Conservation (phyloP, 2,888 invertebrate genomes). For the Abrostola tripartita region DNA sequence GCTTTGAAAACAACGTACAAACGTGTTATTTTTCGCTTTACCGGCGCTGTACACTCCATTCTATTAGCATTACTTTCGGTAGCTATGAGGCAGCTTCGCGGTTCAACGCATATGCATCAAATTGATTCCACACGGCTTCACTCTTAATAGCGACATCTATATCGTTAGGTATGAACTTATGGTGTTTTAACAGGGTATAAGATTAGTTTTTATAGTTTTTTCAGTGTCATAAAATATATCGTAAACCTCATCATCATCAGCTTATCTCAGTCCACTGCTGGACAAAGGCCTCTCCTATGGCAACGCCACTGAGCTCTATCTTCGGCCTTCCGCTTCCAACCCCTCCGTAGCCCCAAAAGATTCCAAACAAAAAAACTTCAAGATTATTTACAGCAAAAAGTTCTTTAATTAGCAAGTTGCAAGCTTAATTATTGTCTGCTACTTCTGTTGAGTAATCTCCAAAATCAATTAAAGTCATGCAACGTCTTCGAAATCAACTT, state of each 20-base stretch:
- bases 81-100: neutral
- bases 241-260: no score
- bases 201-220: no score
- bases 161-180: neutral
- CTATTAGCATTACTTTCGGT: neutral
- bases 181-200: neutral
- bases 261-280: no score
- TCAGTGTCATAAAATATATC: no score
- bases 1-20: no score
- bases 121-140: constrained; percentile 26
- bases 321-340: no score
- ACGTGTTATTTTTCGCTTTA: neutral
- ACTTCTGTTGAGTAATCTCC: neutral
- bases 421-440: neutral
- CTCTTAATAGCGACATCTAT: neutral
- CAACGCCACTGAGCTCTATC: no score
- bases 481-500: constrained; percentile 13
- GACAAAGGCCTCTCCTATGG: no score
- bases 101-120: constrained; percentile 26
- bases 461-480: constrained; percentile 26
- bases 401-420: constrained; percentile 20
- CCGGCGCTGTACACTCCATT: neutral
- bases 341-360: no score
- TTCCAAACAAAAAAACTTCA: neutral
- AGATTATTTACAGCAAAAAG: constrained; percentile 1